Evolutionary conservation across 1,140 invertebrate species (phyloP), one percentile per base, ranked within the genome.

Genomic region (Zaprionus gabonicus): DNA sequence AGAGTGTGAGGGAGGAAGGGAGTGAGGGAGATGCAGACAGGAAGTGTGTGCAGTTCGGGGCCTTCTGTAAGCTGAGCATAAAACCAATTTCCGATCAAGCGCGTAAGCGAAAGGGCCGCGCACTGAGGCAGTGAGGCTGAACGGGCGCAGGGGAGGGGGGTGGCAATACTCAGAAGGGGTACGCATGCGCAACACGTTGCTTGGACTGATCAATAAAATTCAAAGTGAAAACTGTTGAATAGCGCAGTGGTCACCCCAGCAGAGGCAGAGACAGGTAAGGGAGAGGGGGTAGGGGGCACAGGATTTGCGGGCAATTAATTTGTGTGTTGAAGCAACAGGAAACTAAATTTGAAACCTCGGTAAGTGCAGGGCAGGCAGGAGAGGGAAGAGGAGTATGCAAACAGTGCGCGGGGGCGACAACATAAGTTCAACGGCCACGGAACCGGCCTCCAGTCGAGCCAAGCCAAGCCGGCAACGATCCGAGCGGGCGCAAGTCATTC

Each of bases 221-320:
- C 73, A 75, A 84, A 87, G 74, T 79, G 84, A 84, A 87, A 87
- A 87, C 84, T 87, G 84, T 87, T 87, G 84, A 87, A 87, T 86
- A 84, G 86, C 82, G 82, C 60, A 56, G 56, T 25, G 60, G 62
- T 71, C 68, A 51, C 23, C 63, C 34, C 20, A 58, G 63, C 7
- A 15, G 20, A 53, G 20, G 23, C 27, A 69, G 31, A 25, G 23
- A 64, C 38, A 71, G 51, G 23, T 9, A 23, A 46, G 65, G 53
- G 23, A 23, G 31, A 27, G 27, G 36, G 27, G 31, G 25, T 63
- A 23, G 55, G 57, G 36, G 17, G 70, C 49, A 88, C 90, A 91
- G 90, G 90, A 91, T 91, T 91, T 91, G 90, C 88, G 90, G 90
- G 88, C 84, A 88, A 91, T 91, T 91, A 91, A 91, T 91, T 91